These are phyloP conservation scores for Tetrax tetrax DNA, from an alignment of 2,113 vertebrate species.

Conservation along the genomic window DNA sequence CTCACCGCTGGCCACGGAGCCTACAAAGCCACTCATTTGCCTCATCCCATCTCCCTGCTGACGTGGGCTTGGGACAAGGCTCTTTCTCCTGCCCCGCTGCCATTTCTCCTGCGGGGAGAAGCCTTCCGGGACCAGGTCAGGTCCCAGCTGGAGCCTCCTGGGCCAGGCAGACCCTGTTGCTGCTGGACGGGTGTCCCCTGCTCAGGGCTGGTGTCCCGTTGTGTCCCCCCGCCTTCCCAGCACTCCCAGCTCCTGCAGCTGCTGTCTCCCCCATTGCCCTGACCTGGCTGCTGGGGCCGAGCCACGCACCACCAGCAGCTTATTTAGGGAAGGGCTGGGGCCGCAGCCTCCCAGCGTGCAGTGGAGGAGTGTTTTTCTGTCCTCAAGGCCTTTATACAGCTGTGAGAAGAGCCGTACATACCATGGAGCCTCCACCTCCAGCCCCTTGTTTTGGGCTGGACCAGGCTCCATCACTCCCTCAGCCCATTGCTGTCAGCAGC, in stretches of 20 bases:
- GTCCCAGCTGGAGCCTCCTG: neutral
- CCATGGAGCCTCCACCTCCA: neutral
- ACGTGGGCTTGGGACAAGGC: neutral
- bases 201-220: neutral
- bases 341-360: neutral
- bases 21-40: neutral
- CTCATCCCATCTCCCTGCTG: neutral
- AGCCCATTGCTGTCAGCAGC: rapidly evolving
- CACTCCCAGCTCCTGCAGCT: neutral
- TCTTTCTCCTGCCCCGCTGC: neutral
- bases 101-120: rapidly evolving
- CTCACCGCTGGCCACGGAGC: rapidly evolving
- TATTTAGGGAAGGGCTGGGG: neutral
- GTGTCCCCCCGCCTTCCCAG: neutral
- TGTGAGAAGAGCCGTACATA: neutral
- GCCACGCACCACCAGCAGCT: neutral
- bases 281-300: neutral
- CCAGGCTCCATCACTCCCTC: neutral
- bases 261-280: neutral
- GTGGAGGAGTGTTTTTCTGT: neutral
- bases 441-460: neutral
- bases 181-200: neutral
- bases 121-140: neutral
- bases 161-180: neutral
- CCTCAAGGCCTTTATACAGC: neutral